Conservation (phyloP, 1,140 invertebrate species). For the Hyles euphorbiae region DNA sequence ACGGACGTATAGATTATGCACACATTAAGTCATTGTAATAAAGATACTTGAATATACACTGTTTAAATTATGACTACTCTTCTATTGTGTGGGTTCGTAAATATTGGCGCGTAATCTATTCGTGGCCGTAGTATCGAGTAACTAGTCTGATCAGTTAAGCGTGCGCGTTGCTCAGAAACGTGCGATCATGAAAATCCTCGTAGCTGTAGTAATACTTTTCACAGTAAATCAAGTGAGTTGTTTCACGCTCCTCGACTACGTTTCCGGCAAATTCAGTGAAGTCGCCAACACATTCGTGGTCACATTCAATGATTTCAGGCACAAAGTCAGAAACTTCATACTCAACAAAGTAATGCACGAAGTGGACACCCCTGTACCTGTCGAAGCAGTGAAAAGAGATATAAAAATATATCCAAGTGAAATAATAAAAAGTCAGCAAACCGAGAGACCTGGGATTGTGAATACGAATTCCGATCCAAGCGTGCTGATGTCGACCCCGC, state of each 20-base stretch:
- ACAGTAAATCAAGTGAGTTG: constrained; percentile 1
- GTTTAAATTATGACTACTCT: constrained; percentile 2
- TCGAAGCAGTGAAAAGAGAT: not conserved
- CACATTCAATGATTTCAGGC: constrained; percentile 23
- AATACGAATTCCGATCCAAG: constrained; percentile 30
- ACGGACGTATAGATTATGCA: too few relatives aligned
- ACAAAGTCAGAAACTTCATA: constrained; percentile 24
- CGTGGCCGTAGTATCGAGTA: not conserved
- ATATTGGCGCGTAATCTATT: too few relatives aligned
- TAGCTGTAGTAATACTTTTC: constrained; percentile 12
- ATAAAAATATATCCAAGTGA: constrained; percentile 20
- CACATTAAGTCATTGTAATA: too few relatives aligned
- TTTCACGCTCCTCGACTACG: constrained; percentile 19
- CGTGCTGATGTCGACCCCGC: constrained; percentile 50
- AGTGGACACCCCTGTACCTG: not conserved
- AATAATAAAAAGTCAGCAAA: constrained; percentile 22
- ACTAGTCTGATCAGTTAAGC: not conserved
- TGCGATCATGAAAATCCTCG: constrained; percentile 14
- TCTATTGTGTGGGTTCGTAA: not conserved
- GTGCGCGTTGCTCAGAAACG: not conserved
- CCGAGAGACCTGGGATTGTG: constrained; percentile 17
- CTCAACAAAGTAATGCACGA: not conserved
- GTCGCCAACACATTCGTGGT: constrained; percentile 20
- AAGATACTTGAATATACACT: not conserved
- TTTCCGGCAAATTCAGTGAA: constrained; percentile 29